These are phyloP conservation scores for Penaeus japonicus DNA, from an alignment of 1,140 invertebrate species.

Conservation along the genomic window DNA sequence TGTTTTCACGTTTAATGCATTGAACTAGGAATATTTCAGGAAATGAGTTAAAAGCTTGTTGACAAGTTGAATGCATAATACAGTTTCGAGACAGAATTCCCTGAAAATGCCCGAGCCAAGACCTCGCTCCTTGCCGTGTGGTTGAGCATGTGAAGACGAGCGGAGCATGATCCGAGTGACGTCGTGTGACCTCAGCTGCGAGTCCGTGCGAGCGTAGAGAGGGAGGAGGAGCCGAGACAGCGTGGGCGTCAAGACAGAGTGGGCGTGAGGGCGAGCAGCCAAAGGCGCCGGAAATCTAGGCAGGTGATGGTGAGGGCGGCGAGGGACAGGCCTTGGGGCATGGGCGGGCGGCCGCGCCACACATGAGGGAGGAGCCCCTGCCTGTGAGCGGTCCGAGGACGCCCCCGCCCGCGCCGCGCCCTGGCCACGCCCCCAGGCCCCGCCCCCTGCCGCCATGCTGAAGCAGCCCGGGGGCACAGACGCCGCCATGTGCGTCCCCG, in stretches of 20 bases:
- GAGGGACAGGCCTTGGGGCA: not conserved
- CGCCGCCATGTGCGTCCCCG: conserved; percentile 49
- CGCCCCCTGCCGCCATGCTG: conserved; percentile 42
- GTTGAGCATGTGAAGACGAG: too few relatives aligned
- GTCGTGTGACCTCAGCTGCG: too few relatives aligned
- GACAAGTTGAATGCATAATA: too few relatives aligned
- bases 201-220: too few relatives aligned
- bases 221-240: not conserved
- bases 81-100: too few relatives aligned
- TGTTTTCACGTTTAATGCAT: too few relatives aligned
- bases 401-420: conserved; percentile 30
- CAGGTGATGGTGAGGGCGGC: conserved; percentile 28
- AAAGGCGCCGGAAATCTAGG: not conserved
- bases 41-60: too few relatives aligned
- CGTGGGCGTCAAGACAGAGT: not conserved
- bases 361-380: not conserved
- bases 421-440: not conserved
- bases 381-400: not conserved
- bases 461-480: conserved; percentile 37
- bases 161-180: too few relatives aligned
- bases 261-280: not conserved
- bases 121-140: too few relatives aligned
- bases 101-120: too few relatives aligned
- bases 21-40: too few relatives aligned
- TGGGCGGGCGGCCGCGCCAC: not conserved